Base-by-base conservation (phyloP, 2,888 invertebrate genomes). In the Lomographa bimaculata region DNA sequence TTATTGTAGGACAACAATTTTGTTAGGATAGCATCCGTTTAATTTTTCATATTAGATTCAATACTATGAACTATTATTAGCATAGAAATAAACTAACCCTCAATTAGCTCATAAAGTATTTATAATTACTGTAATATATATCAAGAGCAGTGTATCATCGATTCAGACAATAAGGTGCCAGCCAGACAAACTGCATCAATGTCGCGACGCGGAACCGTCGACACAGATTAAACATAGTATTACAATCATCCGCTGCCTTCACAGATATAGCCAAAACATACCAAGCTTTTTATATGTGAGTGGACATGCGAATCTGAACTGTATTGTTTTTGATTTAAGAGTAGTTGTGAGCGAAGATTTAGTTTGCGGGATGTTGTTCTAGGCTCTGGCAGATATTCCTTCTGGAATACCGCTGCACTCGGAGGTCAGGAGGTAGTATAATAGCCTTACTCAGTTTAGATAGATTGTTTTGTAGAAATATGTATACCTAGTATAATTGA, bases 181-280 rank as follows among this genome's bases (percentile, higher is more conserved):
- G 57, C 47, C 36, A 45, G 46, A 43, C 54, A 7, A 53, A 72
- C 75, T 74, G 69, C 62, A 75, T 71, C 78, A 81, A 81, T 81
- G 81, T 66, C 77, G 67, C 51, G 44, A 75, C 50, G 63, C 79
- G 81, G 81, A 81, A 80, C 73, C 4, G 14, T 14, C 14, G n/a
- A n/a, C n/a, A n/a, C n/a, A n/a, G n/a, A n/a, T n/a, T n/a, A n/a
- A n/a, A n/a, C n/a, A n/a, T n/a, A n/a, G n/a, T n/a, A n/a, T n/a
- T n/a, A n/a, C n/a, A n/a, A n/a, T n/a, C n/a, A n/a, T n/a, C n/a
- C 57, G 51, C 53, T 70, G 69, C 63, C 71, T 64, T 57, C 57
- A 52, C 57, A 54, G 58, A 55, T 46, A 51, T 57, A 47, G 42
- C 24, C 49, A 43, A 49, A 44, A 38, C 38, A 40, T 33, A n/a